Evolutionary conservation across 2,888 invertebrate species (phyloP), one percentile per base, ranked within the genome.

Genomic region (Brachyptera risi): DNA sequence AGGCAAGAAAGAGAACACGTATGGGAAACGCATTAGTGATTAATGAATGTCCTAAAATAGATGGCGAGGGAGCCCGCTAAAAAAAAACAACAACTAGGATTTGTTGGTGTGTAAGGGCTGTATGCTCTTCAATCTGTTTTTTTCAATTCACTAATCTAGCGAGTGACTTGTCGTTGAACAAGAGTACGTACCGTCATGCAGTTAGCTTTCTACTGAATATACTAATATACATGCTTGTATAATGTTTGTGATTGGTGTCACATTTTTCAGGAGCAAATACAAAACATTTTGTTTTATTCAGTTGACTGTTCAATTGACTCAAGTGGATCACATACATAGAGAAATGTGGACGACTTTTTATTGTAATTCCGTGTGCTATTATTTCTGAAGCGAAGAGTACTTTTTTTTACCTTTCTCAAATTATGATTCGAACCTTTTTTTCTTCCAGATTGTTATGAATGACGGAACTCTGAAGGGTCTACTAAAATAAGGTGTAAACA

Each of bases 401-500:
- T n/a, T 47, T 24, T 47, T 21, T 47, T 24, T 47, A 47, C 47
- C 47, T 47, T 47, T 47, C 23, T 47, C 3, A 47, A 47, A 47
- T 47, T 23, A 47, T 47, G 19, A 24, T 21, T 5, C 19, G 47
- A 47, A 5, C 24, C 24, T 47, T 47, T 47, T 47, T 47, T 23
- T n/a, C 19, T 24, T 17, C n/a, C n/a, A 23, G 23, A 21, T 13
- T 24, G 47, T 47, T 47, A 47, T 47, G 47, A 47, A 47, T 47
- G 47, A 47, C 23, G 21, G 24, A 13, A 1, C 19, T 7, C 24
- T 7, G n/a, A 21, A n/a, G 13, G 47, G 23, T 23, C 21, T 47
- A 47, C 23, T 23, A 47, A 19, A n/a, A 54, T 19, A 31, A 54
- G 54, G 54, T 54, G 54, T 54, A 54, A 54, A 54, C 54, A 54